A percentile compares a stretch with the other conserved stretches of the same genome.
Evolutionary conservation across 2,888 invertebrate species (phyloP).

Genomic region (Alviniconcha strummeri): DNA sequence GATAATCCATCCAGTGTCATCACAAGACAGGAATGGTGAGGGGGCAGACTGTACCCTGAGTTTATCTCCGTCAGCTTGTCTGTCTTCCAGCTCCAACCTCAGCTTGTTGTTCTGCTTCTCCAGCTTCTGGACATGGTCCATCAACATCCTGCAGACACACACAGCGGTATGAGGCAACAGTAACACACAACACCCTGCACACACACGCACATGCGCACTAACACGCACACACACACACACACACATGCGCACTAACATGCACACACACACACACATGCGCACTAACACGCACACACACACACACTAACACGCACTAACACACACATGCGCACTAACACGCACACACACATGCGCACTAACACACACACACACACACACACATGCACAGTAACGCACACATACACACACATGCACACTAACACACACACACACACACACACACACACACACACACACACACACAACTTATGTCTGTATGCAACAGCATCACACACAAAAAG

Average conservation of each 20-base stretch:
- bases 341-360: slow-evolving; percentile 15
- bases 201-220: not conserved
- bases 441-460: not conserved
- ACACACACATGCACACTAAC: not conserved
- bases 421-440: not conserved
- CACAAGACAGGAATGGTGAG: too few species aligned
- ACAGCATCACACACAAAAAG: too few species aligned
- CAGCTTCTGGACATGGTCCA: slow-evolving; percentile 66
- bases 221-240: not conserved
- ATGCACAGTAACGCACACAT: not conserved
- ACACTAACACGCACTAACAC: not conserved
- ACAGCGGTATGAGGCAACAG: not conserved
- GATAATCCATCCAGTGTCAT: too few species aligned
- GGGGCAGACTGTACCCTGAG: slow-evolving; percentile 54
- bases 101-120: slow-evolving; percentile 68
- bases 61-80: slow-evolving; percentile 65
- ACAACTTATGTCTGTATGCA: too few species aligned
- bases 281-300: not conserved
- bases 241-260: not conserved
- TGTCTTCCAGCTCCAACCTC: slow-evolving; percentile 67
- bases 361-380: not conserved
- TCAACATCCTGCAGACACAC: slow-evolving; percentile 56
- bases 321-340: not conserved
- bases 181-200: not conserved
- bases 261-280: not conserved